phyloP scores from a whole-genome alignment of 2,888 invertebrate species.

The Aplocera efformata region DNA sequence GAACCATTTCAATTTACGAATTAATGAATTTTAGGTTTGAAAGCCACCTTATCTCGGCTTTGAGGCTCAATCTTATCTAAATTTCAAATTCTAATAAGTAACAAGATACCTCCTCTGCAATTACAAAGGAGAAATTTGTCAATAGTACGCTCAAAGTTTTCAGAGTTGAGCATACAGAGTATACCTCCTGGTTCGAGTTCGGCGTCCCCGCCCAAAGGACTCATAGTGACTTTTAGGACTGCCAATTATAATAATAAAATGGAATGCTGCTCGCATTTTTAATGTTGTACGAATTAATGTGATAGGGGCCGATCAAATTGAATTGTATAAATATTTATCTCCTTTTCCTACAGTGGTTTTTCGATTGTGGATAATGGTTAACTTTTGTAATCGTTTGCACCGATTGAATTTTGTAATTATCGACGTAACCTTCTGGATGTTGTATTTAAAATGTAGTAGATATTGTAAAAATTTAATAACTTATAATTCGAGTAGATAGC shows the following conservation, averaged over 20 bases:
- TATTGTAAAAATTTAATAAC: conserved; percentile 73
- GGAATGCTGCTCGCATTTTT: conserved; percentile 59
- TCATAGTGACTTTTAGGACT: conserved; percentile 65
- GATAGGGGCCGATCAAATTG: conserved; percentile 62
- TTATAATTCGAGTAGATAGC: conserved; percentile 69
- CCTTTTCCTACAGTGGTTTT: conserved; percentile 50
- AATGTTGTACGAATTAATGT: conserved; percentile 67
- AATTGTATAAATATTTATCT: conserved; percentile 52
- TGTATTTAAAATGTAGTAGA: conserved; percentile 74
- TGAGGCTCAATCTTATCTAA: too few species aligned
- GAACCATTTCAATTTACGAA: too few species aligned
- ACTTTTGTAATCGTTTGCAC: conserved; percentile 75
- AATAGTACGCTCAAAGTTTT: too few species aligned
- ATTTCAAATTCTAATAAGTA: too few species aligned
- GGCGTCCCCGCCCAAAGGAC: conserved; percentile 32
- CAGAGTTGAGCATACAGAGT: too few species aligned
- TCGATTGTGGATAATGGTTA: conserved; percentile 50
- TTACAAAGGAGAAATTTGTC: too few species aligned
- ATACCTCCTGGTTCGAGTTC: too few species aligned
- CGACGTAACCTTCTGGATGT: conserved; percentile 75
- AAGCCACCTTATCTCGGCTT: too few species aligned
- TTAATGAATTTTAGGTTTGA: too few species aligned
- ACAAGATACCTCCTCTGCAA: too few species aligned
- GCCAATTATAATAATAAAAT: conserved; percentile 63
- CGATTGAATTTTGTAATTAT: conserved; percentile 76